A percentile compares a stretch with the other conserved stretches of the same genome.
Evolutionary conservation across 2,113 vertebrate species (phyloP).

Genomic region (Podocnemis expansa): DNA sequence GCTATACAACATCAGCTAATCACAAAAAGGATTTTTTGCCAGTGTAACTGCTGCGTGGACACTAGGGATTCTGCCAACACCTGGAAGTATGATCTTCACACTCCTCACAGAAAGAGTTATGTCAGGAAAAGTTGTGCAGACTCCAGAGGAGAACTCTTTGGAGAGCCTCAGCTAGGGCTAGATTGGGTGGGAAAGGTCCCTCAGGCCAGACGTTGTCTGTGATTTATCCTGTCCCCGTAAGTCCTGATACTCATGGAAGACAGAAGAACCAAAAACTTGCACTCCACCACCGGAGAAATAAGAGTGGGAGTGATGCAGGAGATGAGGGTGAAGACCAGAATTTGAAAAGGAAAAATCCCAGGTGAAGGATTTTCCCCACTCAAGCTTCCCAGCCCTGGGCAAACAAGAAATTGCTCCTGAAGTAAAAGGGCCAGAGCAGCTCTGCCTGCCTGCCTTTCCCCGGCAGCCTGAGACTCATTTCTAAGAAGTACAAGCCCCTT

Average conservation of each 20-base stretch:
- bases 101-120: accelerated
- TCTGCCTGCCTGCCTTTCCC: not conserved
- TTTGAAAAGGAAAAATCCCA: not conserved
- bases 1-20: not conserved
- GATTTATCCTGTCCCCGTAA: not conserved
- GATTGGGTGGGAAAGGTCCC: not conserved
- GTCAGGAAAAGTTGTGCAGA: not conserved
- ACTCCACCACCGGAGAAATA: not conserved
- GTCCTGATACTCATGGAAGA: not conserved
- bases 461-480: not conserved
- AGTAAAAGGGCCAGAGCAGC: not conserved
- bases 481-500: not conserved
- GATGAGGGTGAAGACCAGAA: not conserved
- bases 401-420: not conserved
- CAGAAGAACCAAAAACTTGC: not conserved
- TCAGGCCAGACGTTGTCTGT: not conserved
- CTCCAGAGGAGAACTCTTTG: accelerated
- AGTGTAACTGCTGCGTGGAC: not conserved
- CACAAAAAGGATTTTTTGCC: not conserved
- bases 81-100: accelerated
- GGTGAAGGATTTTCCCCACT: not conserved
- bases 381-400: accelerated
- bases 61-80: not conserved
- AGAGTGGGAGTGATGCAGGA: accelerated
- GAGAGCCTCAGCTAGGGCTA: not conserved